phyloP scores from a whole-genome alignment of 2,888 invertebrate species.

The Tipula helvola region DNA sequence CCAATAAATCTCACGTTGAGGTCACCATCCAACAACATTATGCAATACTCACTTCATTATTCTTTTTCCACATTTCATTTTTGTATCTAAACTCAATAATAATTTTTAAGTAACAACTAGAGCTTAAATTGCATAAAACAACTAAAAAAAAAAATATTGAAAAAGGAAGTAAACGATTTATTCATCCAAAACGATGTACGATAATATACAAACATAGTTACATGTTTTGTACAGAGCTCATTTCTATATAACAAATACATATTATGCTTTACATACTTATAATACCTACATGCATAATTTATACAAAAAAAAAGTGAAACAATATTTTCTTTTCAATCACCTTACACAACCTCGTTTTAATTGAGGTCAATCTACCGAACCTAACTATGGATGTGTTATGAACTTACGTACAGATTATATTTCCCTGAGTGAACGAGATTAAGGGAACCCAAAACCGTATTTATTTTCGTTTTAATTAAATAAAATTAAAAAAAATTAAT shows the following conservation, averaged over 20 bases:
- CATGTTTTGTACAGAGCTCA: background rate
- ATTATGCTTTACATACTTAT: background rate
- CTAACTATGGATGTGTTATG: background rate
- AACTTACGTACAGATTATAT: background rate
- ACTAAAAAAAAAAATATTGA: background rate
- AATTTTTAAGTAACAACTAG: background rate
- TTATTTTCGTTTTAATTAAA: background rate
- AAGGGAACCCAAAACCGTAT: background rate
- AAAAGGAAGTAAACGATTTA: conserved; percentile 4
- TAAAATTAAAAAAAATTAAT: too few species aligned
- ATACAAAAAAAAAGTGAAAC: background rate
- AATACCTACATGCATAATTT: background rate
- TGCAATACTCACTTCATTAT: background rate
- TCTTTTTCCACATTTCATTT: background rate
- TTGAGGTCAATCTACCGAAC: background rate
- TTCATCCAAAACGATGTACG: background rate
- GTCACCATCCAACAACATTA: background rate
- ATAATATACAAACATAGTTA: background rate
- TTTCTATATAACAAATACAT: background rate
- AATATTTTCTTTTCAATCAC: background rate
- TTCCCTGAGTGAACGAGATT: background rate
- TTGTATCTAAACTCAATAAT: background rate
- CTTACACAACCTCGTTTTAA: background rate
- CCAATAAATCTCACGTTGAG: background rate
- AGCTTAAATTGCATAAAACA: background rate